Evolutionary conservation across 2,888 invertebrate species (phyloP).

Genomic region (Tipula unca): DNA sequence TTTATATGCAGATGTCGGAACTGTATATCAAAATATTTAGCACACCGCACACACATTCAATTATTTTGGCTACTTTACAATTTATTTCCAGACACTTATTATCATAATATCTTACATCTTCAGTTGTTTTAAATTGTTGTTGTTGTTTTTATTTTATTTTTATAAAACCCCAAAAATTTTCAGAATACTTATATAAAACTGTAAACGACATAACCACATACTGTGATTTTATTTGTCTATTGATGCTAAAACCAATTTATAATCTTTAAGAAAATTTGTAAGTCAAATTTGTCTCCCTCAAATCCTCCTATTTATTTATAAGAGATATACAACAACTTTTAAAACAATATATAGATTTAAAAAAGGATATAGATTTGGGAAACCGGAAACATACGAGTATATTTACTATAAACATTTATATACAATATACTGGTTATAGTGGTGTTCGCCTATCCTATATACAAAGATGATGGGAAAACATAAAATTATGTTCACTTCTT

Average conservation of each 20-base stretch:
- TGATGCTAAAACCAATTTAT: background rate
- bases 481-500: background rate
- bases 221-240: constrained; percentile 8
- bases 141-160: too few relatives aligned
- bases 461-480: background rate
- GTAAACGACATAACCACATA: constrained; percentile 8
- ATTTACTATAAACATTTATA: background rate
- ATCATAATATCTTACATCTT: background rate
- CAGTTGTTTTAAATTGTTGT: background rate
- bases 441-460: background rate
- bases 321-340: background rate
- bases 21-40: background rate
- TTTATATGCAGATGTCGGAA: background rate
- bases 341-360: background rate
- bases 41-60: background rate
- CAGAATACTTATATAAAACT: background rate
- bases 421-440: too few relatives aligned
- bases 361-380: background rate
- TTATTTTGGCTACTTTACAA: constrained; percentile 4
- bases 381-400: background rate
- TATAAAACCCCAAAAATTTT: background rate
- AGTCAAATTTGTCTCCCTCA: constrained; percentile 8
- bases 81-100: background rate
- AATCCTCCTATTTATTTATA: background rate
- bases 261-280: background rate